Percentiles rank a stretch among this genome's conserved stretches.
These are phyloP conservation scores for Pseudachorutes palmiensis DNA, from an alignment of 1,140 invertebrate species.

Conservation along the genomic window DNA sequence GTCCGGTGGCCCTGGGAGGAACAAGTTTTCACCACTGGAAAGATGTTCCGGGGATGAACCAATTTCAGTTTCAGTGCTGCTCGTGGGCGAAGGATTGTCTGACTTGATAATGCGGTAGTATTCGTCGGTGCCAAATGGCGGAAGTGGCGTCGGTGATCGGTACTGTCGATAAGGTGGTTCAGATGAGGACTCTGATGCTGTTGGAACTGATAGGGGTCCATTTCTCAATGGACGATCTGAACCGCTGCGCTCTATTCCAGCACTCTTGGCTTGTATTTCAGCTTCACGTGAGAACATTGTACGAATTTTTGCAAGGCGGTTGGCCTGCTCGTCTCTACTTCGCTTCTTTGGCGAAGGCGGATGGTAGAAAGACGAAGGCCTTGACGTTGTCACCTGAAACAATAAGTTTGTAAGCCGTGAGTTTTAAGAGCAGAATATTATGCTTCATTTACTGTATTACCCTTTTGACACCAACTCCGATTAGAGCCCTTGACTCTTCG, in stretches of 20 bases:
- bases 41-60: conserved; percentile 30
- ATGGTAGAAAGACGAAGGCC: background rate
- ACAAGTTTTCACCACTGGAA: conserved; percentile 30
- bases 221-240: background rate
- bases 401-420: too few relatives aligned
- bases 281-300: conserved; percentile 17
- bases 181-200: background rate
- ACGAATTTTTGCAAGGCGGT: conserved; percentile 19
- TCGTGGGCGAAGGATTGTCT: conserved; percentile 33
- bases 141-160: conserved; percentile 33
- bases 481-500: conserved; percentile 33
- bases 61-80: conserved; percentile 31
- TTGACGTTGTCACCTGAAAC: too few relatives aligned
- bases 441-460: conserved; percentile 1
- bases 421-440: too few relatives aligned
- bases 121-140: conserved; percentile 32
- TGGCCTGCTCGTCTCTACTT: conserved; percentile 19
- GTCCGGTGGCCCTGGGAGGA: conserved; percentile 31
- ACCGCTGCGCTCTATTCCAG: background rate
- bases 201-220: background rate
- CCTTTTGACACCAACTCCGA: background rate
- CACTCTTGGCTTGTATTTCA: background rate
- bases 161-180: conserved; percentile 29
- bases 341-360: conserved; percentile 23
- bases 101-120: conserved; percentile 37